Evolutionary conservation across 2,888 invertebrate species (phyloP).

Genomic region (Apamea epomidion): DNA sequence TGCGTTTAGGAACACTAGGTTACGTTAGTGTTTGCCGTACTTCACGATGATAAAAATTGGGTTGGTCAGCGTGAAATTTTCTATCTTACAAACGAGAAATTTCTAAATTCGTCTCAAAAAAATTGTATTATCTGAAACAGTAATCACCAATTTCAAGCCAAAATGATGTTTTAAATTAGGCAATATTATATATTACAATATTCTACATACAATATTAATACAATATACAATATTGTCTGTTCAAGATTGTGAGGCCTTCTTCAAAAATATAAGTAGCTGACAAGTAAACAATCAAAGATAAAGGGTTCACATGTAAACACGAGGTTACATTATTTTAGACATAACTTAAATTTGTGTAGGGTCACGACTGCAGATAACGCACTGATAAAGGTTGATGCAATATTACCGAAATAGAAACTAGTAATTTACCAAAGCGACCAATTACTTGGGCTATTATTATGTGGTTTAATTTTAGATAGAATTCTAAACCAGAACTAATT

Average conservation of each 20-base stretch:
- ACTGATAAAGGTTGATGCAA: constrained; percentile 68
- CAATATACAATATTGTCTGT: no score
- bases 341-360: constrained; percentile 61
- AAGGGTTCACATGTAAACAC: constrained; percentile 59
- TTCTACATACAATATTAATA: no score
- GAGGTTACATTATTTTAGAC: constrained; percentile 47
- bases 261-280: constrained; percentile 8
- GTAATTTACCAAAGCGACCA: constrained; percentile 42
- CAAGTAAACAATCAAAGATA: constrained; percentile 47
- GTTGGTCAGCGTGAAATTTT: constrained; percentile 3
- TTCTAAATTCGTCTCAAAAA: not conserved
- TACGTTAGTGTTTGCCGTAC: constrained; percentile 22
- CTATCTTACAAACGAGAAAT: not conserved
- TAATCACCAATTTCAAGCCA: constrained; percentile 5
- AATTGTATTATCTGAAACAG: not conserved
- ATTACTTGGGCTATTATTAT: constrained; percentile 40
- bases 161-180: not conserved
- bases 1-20: constrained; percentile 43
- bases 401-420: constrained; percentile 66
- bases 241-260: not conserved
- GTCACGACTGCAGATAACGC: constrained; percentile 70
- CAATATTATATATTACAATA: no score
- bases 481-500: constrained; percentile 43
- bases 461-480: constrained; percentile 32
- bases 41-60: constrained; percentile 35